Evolutionary conservation across 2,797 vertebrate species (phyloP), one percentile per base, ranked within the genome.

Genomic region (Thaleichthys pacificus): DNA sequence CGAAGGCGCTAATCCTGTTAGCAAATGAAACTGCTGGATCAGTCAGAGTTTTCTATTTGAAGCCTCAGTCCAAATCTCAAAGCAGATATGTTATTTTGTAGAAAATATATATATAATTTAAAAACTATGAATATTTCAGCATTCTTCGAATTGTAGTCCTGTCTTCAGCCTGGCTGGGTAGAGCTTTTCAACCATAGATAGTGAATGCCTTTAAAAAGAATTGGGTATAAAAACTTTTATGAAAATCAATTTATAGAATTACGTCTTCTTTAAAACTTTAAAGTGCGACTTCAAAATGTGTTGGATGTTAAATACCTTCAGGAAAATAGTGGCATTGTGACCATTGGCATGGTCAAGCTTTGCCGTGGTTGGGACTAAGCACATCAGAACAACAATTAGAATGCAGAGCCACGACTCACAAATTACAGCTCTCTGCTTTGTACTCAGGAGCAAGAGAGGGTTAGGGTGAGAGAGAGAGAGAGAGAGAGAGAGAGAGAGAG

Each of bases 51-150:
- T 75, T 81, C 81, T 32, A 62, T 71, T 75, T 71, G n/a, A 79
- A 76, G 67, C 35, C 56, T 15, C 61, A 7, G 9, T 77, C 38
- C 63, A 73, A 78, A 80, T 79, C 30, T 68, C 62, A 15, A 73
- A 72, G 49, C 2, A 24, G 28, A 75, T 32, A 70, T 70, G 24
- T 63, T 11, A 54, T 78, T 76, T 71, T 49, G 69, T 22, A 61
- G n/a, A 66, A 78, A 69, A 73, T 71, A 74, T 80, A 54, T 73
- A 67, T 79, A 71, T 71, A 72, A 71, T 82, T 82, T 68, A 82
- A 76, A 61, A 81, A 71, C n/a, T 63, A 82, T 86, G 68, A 83
- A 85, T 90, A 85, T 87, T 88, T 83, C 65, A 86, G 17, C 66
- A 71, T 80, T 84, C 73, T 70, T 74, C 15, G 66, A 47, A 81